Base-by-base conservation (phyloP, 2,113 vertebrate genomes). In the Empidonax alnorum region DNA sequence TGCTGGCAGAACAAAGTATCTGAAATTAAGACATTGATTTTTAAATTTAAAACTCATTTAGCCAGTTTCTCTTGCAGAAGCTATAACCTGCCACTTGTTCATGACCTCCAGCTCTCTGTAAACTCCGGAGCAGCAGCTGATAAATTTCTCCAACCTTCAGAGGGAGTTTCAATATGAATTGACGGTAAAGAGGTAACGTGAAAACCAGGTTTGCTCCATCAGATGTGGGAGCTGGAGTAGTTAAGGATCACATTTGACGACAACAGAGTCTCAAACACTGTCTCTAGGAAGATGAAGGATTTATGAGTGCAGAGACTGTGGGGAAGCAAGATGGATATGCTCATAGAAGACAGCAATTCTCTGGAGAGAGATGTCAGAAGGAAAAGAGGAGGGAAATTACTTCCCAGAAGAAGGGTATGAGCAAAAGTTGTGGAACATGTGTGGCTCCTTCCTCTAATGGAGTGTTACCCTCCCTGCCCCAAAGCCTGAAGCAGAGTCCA, bases 231-330 rank as follows among this genome's bases (percentile, higher is more conserved):
- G 39, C 42, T 88, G 37, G 68, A 79, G 75, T 80, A 88, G 67
- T 80, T 93, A 79, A 87, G 61, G 77, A 93, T 82, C 17, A 2
- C 65, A 67, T 58, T 46, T 55, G 52, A 80, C 65, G 93, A 37
- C 33, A 25, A 78, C 88, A 42, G 72, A 85, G 39, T 25, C 87
- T 84, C 71, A 93, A 94, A 63, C 76, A 86, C 52, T 1, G 1
- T 86, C 69, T 90, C 44, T 8, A 71, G 28, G 76, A 92, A 93
- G 66, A 94, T 92, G 76, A 94, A 94, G 86, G 86, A 94, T 95
- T 96, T 92, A 97, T 94, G 92, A 96, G 66, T 10, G n/a, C 61
- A 27, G 79, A 90, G 85, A 59, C 87, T 49, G 25, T 24, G 23
- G 50, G 39, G 80, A 90, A 92, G 69, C 44, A 93, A 88, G 85